phyloP scores from a whole-genome alignment of 2,113 vertebrate species.

The Hoplias malabaricus region DNA sequence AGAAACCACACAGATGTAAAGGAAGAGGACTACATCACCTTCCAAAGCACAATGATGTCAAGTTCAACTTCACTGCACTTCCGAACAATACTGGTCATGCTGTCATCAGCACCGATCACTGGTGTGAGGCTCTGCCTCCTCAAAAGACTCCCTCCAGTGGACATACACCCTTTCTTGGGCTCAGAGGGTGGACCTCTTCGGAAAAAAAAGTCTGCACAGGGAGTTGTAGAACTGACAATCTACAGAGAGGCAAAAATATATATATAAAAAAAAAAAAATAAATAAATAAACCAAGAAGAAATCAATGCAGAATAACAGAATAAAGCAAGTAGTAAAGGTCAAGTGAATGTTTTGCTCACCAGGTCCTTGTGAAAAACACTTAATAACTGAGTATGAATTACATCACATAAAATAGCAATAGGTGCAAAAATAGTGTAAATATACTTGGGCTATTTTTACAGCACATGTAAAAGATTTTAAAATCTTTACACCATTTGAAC shows the following conservation, averaged over 20 bases:
- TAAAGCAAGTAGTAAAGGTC: background rate
- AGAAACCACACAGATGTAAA: background rate
- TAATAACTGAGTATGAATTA: too few species aligned
- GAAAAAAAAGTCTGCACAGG: constrained; percentile 96
- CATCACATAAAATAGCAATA: too few species aligned
- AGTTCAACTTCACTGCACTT: constrained; percentile 89
- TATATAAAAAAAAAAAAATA: background rate
- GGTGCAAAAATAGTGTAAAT: too few species aligned
- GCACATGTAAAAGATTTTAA: too few species aligned
- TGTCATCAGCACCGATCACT: constrained; percentile 51
- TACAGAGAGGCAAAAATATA: constrained; percentile 49
- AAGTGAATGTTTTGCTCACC: background rate
- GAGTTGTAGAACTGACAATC: constrained; percentile 94
- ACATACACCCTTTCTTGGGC: constrained; percentile 62
- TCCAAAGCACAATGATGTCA: constrained; percentile 90
- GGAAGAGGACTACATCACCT: constrained; percentile 72
- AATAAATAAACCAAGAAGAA: too few species aligned
- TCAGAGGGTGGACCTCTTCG: constrained; percentile 74
- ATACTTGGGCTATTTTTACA: too few species aligned
- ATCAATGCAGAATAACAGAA: background rate
- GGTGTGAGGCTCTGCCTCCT: constrained; percentile 31
- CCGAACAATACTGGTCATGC: constrained; percentile 73
- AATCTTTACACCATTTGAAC: too few species aligned
- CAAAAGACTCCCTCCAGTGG: constrained; percentile 31
- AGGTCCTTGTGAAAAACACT: background rate